Evolutionary conservation across 2,797 vertebrate species (phyloP).

Genomic region (Naso thynnoides): DNA sequence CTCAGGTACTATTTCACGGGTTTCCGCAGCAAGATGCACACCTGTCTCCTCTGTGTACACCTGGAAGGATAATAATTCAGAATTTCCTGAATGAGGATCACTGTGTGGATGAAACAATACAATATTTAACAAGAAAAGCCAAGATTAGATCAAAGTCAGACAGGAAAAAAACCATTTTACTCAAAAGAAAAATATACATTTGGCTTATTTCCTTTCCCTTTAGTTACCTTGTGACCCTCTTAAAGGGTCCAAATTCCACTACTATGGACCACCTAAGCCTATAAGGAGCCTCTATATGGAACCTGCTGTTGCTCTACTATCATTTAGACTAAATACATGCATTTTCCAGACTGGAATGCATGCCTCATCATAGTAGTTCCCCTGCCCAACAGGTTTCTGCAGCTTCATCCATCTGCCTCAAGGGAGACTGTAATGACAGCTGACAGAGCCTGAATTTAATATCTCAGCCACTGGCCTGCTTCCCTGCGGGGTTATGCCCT

Average conservation of each 20-base stretch:
- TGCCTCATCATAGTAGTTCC: not conserved
- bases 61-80: not conserved
- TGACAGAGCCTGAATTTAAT: not conserved
- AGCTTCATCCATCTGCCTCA: conserved; percentile 19
- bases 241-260: not conserved
- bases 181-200: not conserved
- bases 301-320: not conserved
- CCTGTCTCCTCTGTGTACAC: not conserved
- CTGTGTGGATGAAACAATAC: not conserved
- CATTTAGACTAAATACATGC: not conserved
- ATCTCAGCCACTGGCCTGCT: conserved; percentile 5
- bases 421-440: conserved; percentile 25
- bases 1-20: not conserved
- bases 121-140: not conserved
- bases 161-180: too few species aligned
- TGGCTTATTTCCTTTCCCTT: not conserved
- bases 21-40: not conserved
- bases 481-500: not conserved
- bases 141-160: not conserved
- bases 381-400: conserved; percentile 68
- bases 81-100: accelerated
- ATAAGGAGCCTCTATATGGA: not conserved
- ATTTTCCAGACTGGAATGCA: conserved; percentile 25
- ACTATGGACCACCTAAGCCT: accelerated
- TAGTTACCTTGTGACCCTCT: not conserved